Base-by-base conservation (phyloP, 1,140 invertebrate species). In the Cotesia chilonis region DNA sequence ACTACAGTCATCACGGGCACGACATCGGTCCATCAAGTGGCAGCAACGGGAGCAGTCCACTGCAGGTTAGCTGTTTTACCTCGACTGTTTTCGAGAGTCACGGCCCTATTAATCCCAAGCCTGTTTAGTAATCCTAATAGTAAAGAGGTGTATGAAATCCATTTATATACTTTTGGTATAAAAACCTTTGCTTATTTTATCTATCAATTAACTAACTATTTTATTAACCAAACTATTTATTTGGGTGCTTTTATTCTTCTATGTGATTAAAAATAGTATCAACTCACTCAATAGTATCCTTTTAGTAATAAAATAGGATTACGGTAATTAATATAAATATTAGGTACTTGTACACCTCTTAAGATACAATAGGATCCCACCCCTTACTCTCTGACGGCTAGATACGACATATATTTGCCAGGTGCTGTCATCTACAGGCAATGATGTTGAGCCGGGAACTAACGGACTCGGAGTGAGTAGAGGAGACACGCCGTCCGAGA, bases 1-100 rank as follows among this genome's bases (percentile, higher is more conserved):
- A 96, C 86, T 91, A 91, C 82, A 87, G 86, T 74, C 87, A 88
- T 74, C 88, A 89, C 74, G 87, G 87, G 54, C 88, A 88, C 81
- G 87, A 87, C 68, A 87, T 88, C 80, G 87, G 87, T 74, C 87
- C 88, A 73, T 89, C 88, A 57, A 89, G 88, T 78, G 88, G 88
- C 74, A 88, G 87, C 84, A 89, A 89, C 76, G 87, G 87, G 74
- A 85, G 83, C 82, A 87, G 85, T 80, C 85, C 83, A 74, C 80
- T 84, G 78, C 86, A 86, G 86, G 85, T 87, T 86, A 85, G 85
- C 80, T 78, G 78, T 74, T 72, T 64, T 61, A 61, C 60, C 61
- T 67, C 10, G n/a, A 12, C 17, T n/a, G 52, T 68, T 28, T 28
- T 73, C 64, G 54, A 55, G 68, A 65, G 36, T 52, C 59, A 75